These are phyloP conservation scores for Sceliomorpha sp. DNA, from an alignment of 2,888 invertebrate genomes.

Conservation along the genomic window DNA sequence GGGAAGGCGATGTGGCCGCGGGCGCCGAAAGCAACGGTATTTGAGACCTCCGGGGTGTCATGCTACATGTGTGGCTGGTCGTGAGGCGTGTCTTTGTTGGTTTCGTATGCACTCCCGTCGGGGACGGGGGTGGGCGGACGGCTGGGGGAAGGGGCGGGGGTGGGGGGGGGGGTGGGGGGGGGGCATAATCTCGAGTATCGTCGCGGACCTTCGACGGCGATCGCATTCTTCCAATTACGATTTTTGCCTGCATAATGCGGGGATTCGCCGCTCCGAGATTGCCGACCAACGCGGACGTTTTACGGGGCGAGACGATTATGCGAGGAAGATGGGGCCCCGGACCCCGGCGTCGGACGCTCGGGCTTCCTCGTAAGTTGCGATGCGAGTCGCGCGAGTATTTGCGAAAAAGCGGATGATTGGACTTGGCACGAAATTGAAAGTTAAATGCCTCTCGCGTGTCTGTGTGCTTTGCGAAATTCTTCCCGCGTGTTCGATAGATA, in stretches of 20 bases:
- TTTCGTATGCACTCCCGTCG: too few species aligned
- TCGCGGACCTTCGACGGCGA: constrained; percentile 62
- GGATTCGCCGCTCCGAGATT: constrained; percentile 33
- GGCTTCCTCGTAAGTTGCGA: too few species aligned
- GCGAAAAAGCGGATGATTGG: constrained; percentile 11
- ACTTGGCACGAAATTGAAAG: constrained; percentile 62
- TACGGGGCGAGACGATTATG: constrained; percentile 36
- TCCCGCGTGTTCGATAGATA: not conserved
- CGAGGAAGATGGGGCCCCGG: constrained; percentile 30
- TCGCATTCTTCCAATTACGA: constrained; percentile 74
- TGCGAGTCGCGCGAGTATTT: too few species aligned
- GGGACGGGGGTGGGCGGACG: too few species aligned
- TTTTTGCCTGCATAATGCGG: constrained; percentile 61
- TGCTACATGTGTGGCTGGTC: too few species aligned
- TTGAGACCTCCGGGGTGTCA: too few species aligned
- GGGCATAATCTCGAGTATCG: too few species aligned
- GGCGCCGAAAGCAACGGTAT: too few species aligned
- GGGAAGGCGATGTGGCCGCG: too few species aligned
- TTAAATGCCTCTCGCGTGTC: constrained; percentile 53
- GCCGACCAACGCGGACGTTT: constrained; percentile 56
- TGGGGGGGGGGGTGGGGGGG: not conserved
- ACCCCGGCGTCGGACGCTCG: too few species aligned
- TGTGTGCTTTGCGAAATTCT: constrained; percentile 12
- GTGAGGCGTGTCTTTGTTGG: too few species aligned
- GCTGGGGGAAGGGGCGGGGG: too few species aligned